Evolutionary conservation across 2,888 invertebrate genomes (phyloP), one percentile per base, ranked within the genome.

Genomic region (Apantesis nais): DNA sequence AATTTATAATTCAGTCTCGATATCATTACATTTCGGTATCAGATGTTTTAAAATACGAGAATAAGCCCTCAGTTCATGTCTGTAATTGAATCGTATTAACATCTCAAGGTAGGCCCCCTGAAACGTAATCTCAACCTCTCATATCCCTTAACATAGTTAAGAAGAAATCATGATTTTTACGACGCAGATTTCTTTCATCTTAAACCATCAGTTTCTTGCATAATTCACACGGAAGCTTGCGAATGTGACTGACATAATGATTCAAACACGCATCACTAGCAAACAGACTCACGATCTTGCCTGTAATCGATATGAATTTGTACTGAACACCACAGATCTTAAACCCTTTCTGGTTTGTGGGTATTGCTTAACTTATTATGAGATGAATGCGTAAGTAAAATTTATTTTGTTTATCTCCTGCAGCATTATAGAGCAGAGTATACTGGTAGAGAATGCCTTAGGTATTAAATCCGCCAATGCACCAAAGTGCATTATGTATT

Each of bases 161-260:
- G n/a, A n/a, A n/a, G n/a, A n/a, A 37, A 37, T 7, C 8, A 41
- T 14, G 14, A 14, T 41, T 41, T 41, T 41, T 41, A 16, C 41
- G 14, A 16, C 41, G 14, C 41, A 12, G 41, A 52, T n/a, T 11
- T 22, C 34, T 19, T 48, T 5, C 74, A 0, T 37, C 44, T 74
- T 74, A 69, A 5, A 41, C 78, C 74, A 73, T 58, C 67, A 44
- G 19, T 72, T 77, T 68, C 86, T 92, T 92, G 88, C 91, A 89
- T 86, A 91, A 90, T 86, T 87, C 79, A 87, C 86, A 84, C 91
- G 92, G 92, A 91, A 92, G 90, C 83, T 64, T 78, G 80, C 77
- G 81, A 82, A 82, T 87, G 88, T 86, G 88, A 83, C 85, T 88
- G 89, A 88, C 91, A 90, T 92, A 91, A 90, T 87, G 87, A 88